A percentile compares a stretch with the other conserved stretches of the same genome.
Conservation (phyloP, 1,140 invertebrate species). For the Drosophila rhopaloa region DNA sequence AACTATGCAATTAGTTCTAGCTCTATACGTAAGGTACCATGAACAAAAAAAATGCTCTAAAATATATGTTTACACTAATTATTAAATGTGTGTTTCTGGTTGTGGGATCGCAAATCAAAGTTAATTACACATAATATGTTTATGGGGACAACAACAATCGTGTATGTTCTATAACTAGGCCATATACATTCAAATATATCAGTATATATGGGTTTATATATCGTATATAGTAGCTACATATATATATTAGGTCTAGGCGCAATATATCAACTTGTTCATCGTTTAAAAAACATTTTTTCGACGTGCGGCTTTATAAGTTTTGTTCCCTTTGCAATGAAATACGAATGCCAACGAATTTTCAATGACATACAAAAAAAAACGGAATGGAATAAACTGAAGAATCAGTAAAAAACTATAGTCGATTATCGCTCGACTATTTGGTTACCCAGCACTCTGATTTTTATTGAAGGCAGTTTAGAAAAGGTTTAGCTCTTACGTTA, state of each 20-base stretch:
- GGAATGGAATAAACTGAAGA: neutral
- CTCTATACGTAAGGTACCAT: slow-evolving; percentile 11
- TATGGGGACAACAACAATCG: slow-evolving; percentile 43
- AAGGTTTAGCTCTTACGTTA: too few species aligned
- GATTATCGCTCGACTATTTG: slow-evolving; percentile 14
- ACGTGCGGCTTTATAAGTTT: slow-evolving; percentile 52
- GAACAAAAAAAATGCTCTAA: slow-evolving; percentile 45
- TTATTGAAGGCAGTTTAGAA: slow-evolving; percentile 1
- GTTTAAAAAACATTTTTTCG: slow-evolving; percentile 43
- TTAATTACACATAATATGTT: slow-evolving; percentile 17
- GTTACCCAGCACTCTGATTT: slow-evolving; percentile 10
- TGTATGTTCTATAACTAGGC: slow-evolving; percentile 45
- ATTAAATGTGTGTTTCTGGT: slow-evolving; percentile 29
- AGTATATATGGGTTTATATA: slow-evolving; percentile 18
- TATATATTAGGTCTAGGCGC: slow-evolving; percentile 31
- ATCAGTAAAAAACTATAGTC: neutral
- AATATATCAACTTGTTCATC: slow-evolving; percentile 40
- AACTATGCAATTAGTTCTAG: slow-evolving; percentile 23
- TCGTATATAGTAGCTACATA: slow-evolving; percentile 22
- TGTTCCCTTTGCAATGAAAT: slow-evolving; percentile 78
- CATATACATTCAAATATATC: slow-evolving; percentile 35
- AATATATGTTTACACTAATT: slow-evolving; percentile 51
- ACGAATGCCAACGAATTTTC: slow-evolving; percentile 21
- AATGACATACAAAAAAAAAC: slow-evolving; percentile 3
- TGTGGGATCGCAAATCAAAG: slow-evolving; percentile 25